A percentile compares a stretch with the other conserved stretches of the same genome.
Conservation (phyloP, 2,113 vertebrate genomes). For the Pituophis catenifer region DNA sequence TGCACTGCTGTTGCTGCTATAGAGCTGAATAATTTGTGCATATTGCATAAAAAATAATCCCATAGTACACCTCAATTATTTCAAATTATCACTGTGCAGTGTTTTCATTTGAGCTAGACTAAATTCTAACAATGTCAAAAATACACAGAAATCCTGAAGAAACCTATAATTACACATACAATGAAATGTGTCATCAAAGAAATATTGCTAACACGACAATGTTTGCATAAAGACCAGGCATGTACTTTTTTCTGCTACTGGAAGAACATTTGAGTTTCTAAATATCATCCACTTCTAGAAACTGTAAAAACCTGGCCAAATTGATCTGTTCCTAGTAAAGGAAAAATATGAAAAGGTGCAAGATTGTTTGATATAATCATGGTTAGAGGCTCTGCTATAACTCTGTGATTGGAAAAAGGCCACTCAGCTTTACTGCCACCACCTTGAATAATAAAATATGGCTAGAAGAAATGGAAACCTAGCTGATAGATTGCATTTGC, state of each 20-base stretch:
- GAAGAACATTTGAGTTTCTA: background rate
- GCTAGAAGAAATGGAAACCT: background rate
- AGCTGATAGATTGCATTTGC: background rate
- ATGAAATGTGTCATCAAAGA: background rate
- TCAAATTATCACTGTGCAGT: background rate
- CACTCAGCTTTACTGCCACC: background rate
- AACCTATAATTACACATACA: background rate
- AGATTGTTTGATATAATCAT: background rate
- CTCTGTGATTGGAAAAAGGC: background rate
- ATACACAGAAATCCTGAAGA: background rate
- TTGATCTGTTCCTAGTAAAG: background rate
- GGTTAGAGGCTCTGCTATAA: background rate
- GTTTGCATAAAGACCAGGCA: background rate
- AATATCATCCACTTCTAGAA: background rate
- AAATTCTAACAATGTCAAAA: background rate
- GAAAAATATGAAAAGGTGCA: background rate
- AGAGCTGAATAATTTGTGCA: slow-evolving; percentile 2
- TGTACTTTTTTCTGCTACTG: background rate
- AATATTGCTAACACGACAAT: background rate
- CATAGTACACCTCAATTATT: background rate
- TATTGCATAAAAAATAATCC: background rate
- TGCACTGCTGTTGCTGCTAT: background rate
- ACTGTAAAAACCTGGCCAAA: background rate
- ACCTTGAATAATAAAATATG: background rate
- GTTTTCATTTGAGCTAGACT: background rate